Conservation (phyloP, 2,797 vertebrate species). For the Accipiter fasciatus region DNA sequence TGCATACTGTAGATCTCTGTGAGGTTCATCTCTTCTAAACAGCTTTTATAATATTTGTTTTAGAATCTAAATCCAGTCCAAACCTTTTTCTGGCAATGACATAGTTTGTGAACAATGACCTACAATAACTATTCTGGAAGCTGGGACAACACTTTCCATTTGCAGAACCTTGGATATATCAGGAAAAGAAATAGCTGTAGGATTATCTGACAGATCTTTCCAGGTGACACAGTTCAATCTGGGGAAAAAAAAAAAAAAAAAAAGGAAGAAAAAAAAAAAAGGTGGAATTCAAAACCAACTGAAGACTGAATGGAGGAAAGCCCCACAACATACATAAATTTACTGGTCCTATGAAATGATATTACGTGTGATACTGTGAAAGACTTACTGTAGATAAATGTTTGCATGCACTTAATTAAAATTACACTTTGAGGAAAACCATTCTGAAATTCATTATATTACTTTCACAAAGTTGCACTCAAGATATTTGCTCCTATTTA, state of each 20-base stretch:
- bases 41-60: background rate
- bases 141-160: background rate
- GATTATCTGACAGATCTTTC: background rate
- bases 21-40: background rate
- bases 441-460: background rate
- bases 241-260: fast-evolving
- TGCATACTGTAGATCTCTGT: background rate
- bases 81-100: background rate
- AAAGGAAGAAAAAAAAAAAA: background rate
- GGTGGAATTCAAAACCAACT: background rate
- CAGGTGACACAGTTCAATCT: background rate
- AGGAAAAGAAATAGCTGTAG: background rate
- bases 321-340: background rate
- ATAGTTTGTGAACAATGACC: background rate
- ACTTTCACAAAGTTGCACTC: background rate
- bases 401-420: background rate
- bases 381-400: background rate
- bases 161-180: background rate
- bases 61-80: background rate
- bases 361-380: background rate
- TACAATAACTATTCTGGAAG: background rate
- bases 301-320: background rate
- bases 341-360: background rate
- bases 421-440: background rate
- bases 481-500: background rate